Percentiles rank a stretch among this genome's conserved stretches.
Evolutionary conservation across 2,797 vertebrate genomes (phyloP).

Genomic region (Geotrypetes seraphini): DNA sequence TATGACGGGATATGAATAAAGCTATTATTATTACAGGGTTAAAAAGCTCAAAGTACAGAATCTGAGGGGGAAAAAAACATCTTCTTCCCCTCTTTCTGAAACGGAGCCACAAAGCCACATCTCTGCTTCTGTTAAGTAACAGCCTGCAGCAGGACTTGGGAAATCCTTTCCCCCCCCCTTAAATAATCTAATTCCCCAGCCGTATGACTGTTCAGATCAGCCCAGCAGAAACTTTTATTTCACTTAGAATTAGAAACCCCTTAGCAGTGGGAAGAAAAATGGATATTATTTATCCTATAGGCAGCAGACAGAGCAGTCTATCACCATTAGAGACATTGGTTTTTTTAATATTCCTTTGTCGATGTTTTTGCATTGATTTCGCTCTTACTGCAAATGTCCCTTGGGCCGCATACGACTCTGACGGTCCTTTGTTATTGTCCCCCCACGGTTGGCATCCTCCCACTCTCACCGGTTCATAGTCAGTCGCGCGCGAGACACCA

Average conservation of each 20-base stretch:
- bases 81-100: conserved; percentile 53
- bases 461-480: too few species aligned
- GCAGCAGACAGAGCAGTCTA: background rate
- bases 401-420: too few species aligned
- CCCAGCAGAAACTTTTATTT: background rate
- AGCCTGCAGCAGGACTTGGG: conserved; percentile 53
- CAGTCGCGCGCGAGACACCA: too few species aligned
- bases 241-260: background rate
- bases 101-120: conserved; percentile 23
- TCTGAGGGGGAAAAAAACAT: background rate
- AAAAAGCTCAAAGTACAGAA: too few species aligned
- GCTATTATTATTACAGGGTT: too few species aligned
- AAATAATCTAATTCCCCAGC: conserved; percentile 32
- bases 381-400: too few species aligned
- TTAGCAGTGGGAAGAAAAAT: conserved; percentile 3
- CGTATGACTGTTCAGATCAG: conserved; percentile 23
- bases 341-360: too few species aligned
- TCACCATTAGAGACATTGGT: background rate
- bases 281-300: conserved; percentile 4
- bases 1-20: too few species aligned
- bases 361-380: too few species aligned
- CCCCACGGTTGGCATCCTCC: too few species aligned
- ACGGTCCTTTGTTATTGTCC: too few species aligned
- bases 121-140: conserved; percentile 34
- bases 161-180: conserved; percentile 34